Base-by-base conservation (phyloP, 2,888 invertebrate genomes). In the Drosophila algonquin region DNA sequence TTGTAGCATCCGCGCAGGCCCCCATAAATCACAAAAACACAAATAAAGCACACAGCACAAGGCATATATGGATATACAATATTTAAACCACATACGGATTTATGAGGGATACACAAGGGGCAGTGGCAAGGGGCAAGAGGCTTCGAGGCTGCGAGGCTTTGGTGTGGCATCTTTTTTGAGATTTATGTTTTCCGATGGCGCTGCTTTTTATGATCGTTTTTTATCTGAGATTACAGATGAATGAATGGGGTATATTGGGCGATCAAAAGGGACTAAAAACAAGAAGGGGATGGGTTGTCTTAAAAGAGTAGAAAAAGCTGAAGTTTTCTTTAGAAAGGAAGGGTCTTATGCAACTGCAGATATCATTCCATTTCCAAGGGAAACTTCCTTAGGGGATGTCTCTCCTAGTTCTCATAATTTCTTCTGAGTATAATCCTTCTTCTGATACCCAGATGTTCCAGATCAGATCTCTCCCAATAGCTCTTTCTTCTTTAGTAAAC, bases 21-120 rank as follows among this genome's bases (percentile, higher is more conserved):
- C 79, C 58, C 81, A 83, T 83, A 88, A 83, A 83, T 83, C 89
- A 88, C 67, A 68, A 78, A 70, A 86, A 83, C 78, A 83, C 77
- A 75, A 75, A 82, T 86, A 87, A 87, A 70, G 79, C 85, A 78
- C 67, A 75, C 35, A 35, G 12, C n/a, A n/a, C n/a, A n/a, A 14
- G n/a, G n/a, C 14, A 24, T 24, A 24, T 24, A 24, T 24, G 30
- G 7, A 8, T 30, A 30, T 30, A 27, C 1, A 7, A 58, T 58
- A 58, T 35, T 32, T 70, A 80, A 68, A 68, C 75, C 76, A 56
- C 74, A 76, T 83, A 77, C 70, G 86, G 81, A 80, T 83, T 82
- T 82, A 88, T 82, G 40, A 27, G 50, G 30, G 8, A 30, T 8
- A 1, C 8, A 30, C 27, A 27, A 48, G 24, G 24, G 24, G 24